Evolutionary conservation across 2,888 invertebrate genomes (phyloP).

Genomic region (Acanthacorydalis orientalis): DNA sequence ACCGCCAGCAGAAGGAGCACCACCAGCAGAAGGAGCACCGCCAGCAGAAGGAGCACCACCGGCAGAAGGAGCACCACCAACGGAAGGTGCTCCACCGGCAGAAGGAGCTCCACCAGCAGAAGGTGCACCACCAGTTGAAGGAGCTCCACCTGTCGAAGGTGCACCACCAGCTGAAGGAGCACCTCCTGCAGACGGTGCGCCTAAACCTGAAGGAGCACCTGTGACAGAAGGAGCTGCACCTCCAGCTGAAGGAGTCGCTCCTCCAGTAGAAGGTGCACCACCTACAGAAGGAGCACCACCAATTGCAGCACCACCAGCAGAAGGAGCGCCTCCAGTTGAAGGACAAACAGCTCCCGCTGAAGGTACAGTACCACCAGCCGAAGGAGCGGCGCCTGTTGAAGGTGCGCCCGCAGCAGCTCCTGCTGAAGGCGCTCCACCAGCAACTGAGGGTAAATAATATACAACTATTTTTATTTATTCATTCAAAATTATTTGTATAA

Average conservation of each 20-base stretch:
- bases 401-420: conserved; percentile 15
- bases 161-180: conserved; percentile 17
- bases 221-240: conserved; percentile 22
- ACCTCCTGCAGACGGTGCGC: conserved; percentile 19
- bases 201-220: conserved; percentile 17
- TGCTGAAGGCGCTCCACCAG: conserved; percentile 18
- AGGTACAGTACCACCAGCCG: conserved; percentile 14
- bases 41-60: conserved; percentile 21
- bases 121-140: conserved; percentile 21
- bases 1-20: conserved; percentile 17
- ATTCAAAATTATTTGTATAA: too few species aligned
- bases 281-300: conserved; percentile 21
- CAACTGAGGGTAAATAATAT: conserved; percentile 1
- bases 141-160: conserved; percentile 18
- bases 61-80: conserved; percentile 14
- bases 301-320: conserved; percentile 14
- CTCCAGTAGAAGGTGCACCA: conserved; percentile 15
- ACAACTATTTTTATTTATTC: too few species aligned
- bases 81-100: conserved; percentile 12
- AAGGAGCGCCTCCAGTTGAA: conserved; percentile 12
- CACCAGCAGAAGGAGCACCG: conserved; percentile 16
- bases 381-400: conserved; percentile 11
- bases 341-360: conserved; percentile 16
- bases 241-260: conserved; percentile 16
- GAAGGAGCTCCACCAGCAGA: conserved; percentile 17